A percentile compares a stretch with the other conserved stretches of the same genome.
Conservation (phyloP, 2,888 invertebrate species). For the Drosophila hamatofila region DNA sequence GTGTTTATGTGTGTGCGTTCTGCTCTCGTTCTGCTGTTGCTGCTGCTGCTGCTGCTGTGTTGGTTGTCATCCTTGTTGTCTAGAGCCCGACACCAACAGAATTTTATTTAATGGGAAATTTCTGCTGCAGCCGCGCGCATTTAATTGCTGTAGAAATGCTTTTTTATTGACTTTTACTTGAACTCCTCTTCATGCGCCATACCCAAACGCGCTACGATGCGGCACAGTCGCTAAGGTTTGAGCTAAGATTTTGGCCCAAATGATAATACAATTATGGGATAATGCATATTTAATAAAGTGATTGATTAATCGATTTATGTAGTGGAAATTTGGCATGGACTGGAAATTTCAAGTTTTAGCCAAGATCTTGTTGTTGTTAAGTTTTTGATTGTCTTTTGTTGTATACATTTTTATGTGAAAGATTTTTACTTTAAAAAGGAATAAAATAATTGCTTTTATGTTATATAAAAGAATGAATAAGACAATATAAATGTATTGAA, state of each 20-base stretch:
- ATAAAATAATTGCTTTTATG: no score
- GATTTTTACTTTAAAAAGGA: no score
- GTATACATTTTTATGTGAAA: not conserved
- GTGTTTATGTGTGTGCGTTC: conserved; percentile 6
- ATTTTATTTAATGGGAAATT: conserved; percentile 73
- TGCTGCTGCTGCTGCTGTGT: conserved; percentile 1
- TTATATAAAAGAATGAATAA: no score
- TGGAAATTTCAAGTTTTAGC: no score
- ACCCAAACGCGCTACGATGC: conserved; percentile 18
- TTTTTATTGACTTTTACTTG: conserved; percentile 77
- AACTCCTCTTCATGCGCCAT: conserved; percentile 55
- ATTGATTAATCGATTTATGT: not conserved
- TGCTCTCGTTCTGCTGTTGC: conserved; percentile 20
- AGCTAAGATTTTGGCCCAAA: not conserved
- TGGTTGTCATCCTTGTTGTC: conserved; percentile 48
- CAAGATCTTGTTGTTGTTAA: no score
- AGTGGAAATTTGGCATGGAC: no score
- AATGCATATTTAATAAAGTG: not conserved
- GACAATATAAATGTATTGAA: no score
- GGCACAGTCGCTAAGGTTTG: not conserved
- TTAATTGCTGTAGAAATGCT: conserved; percentile 75
- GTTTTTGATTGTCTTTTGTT: not conserved
- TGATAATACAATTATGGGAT: not conserved
- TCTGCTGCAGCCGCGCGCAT: conserved; percentile 64
- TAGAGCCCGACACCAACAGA: conserved; percentile 68